Evolutionary conservation across 2,888 invertebrate genomes (phyloP).

Genomic region (Apoderus coryli): DNA sequence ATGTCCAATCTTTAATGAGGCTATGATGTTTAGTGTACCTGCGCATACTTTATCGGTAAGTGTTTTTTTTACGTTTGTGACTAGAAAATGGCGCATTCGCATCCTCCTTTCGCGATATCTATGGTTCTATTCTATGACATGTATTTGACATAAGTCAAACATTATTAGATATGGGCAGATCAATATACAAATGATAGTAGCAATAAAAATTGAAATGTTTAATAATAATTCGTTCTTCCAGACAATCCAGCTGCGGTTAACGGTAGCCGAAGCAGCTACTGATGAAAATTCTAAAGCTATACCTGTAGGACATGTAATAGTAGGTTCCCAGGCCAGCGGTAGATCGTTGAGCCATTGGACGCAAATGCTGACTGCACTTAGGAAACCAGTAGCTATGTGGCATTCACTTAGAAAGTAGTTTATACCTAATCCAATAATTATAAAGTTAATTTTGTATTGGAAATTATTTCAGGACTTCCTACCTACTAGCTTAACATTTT

Average conservation of each 20-base stretch:
- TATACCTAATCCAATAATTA: too few species aligned
- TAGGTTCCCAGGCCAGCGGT: constrained; percentile 58
- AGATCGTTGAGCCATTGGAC: constrained; percentile 66
- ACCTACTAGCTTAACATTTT: too few species aligned
- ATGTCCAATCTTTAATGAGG: constrained; percentile 70
- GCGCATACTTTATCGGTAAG: constrained; percentile 51
- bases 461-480: too few species aligned
- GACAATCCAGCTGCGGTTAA: constrained; percentile 61
- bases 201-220: neutral
- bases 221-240: constrained; percentile 27
- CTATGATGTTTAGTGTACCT: constrained; percentile 72
- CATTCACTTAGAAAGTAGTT: constrained; percentile 49
- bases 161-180: too few species aligned
- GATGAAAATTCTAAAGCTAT: constrained; percentile 36
- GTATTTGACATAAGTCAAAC: too few species aligned
- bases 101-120: too few species aligned
- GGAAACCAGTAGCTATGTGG: constrained; percentile 78
- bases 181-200: too few species aligned
- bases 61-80: too few species aligned
- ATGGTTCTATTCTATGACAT: too few species aligned
- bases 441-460: too few species aligned
- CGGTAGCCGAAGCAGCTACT: constrained; percentile 38
- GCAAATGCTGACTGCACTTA: constrained; percentile 65
- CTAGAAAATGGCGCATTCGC: too few species aligned
- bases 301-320: constrained; percentile 67